Evolutionary conservation across 1,140 invertebrate genomes (phyloP).

Genomic region (Saccostrea glomerata): DNA sequence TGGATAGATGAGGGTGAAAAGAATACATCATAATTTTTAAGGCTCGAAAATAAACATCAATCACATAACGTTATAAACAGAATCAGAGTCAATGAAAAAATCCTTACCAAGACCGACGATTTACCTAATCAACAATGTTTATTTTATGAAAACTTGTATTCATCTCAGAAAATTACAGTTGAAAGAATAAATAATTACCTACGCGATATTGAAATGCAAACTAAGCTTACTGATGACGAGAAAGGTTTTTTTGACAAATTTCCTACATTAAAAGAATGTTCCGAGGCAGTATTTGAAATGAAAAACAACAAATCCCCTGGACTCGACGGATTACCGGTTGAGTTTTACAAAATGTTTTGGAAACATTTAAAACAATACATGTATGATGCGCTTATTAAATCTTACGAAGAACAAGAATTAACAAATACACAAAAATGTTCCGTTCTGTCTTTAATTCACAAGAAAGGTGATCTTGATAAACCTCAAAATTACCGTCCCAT

Average conservation of each 20-base stretch:
- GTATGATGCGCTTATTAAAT: too few relatives aligned
- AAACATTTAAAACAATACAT: not conserved
- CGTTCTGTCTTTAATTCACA: slow-evolving; percentile 7
- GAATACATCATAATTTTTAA: not conserved
- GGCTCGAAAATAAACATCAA: not conserved
- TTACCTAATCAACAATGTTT: too few relatives aligned
- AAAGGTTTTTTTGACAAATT: too few relatives aligned
- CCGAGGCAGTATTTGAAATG: too few relatives aligned
- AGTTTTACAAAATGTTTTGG: not conserved
- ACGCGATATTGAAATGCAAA: not conserved
- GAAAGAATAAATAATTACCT: not conserved
- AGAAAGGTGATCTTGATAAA: too few relatives aligned
- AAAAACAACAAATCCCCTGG: not conserved
- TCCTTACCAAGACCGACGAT: too few relatives aligned
- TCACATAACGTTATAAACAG: too few relatives aligned
- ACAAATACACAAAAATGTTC: slow-evolving; percentile 14
- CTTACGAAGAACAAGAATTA: not conserved
- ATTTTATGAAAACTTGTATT: too few relatives aligned
- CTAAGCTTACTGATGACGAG: too few relatives aligned
- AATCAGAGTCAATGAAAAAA: not conserved
- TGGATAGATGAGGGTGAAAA: not conserved
- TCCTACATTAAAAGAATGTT: too few relatives aligned
- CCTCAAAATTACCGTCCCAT: too few relatives aligned
- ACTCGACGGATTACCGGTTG: not conserved
- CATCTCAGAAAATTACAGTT: too few relatives aligned